Evolutionary conservation across 2,888 invertebrate species (phyloP), one percentile per base, ranked within the genome.

Genomic region (Mesoligia furuncula): DNA sequence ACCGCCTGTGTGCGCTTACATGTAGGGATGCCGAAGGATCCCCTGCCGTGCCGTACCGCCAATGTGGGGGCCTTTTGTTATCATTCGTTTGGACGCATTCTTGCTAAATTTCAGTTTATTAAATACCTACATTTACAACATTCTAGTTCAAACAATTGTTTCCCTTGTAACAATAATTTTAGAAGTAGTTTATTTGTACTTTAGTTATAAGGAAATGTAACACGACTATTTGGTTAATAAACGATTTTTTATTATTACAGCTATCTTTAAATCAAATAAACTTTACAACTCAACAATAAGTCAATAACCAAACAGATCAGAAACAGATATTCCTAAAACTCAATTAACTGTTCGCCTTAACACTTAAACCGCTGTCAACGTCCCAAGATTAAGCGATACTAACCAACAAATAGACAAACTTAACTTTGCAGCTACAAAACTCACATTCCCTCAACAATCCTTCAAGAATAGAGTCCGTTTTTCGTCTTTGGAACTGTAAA

Each of bases 381-480:
- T 72, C 11, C 66, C 39, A 73, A 89, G 88, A 89, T 89, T 81
- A 83, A 85, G 66, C 85, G 90, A 90, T 90, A 90, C 83, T 87
- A 73, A 80, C 83, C 77, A 87, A 87, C 85, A 81, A 73, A 80
- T 68, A 67, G 20, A 88, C 88, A 79, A 85, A 80, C 31, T 64
- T 83, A 84, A 79, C 36, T 66, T 71, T 73, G 57, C 81, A 8
- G 24, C n/a, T 57, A 0, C 39, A 8, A 36, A 86, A 81, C 61
- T 61, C 0, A 59, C 3, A 31, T 65, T 8, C 9, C 11, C 24
- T 39, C 72, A 67, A 42, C 77, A 77, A 24, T 7, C 0, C 0
- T 0, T 20, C 13, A 72, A 0, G 36, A 68, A 70, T 57, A 70
- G 64, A 59, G 75, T 27, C 15, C 0, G 31, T 54, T 76, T 73